Conservation (phyloP, 2,113 vertebrate genomes). For the Platanista minor region DNA sequence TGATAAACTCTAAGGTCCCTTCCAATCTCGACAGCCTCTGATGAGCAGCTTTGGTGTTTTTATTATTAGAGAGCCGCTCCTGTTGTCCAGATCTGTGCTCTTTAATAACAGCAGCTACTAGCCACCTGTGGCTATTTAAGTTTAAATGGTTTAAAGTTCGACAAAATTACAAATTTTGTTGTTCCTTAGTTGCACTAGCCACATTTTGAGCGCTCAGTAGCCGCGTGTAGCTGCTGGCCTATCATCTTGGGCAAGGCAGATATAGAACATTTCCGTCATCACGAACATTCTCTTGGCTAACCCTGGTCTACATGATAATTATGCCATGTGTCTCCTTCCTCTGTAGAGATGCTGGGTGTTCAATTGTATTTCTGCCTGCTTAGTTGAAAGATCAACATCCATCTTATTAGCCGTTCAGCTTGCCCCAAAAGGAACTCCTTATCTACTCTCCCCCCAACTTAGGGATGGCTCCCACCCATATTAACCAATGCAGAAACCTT, state of each 20-base stretch:
- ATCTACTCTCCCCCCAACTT: neutral
- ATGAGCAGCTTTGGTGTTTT: neutral
- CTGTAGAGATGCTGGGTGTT: neutral
- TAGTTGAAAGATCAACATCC: neutral
- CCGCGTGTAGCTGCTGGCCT: neutral
- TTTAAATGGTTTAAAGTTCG: constrained; percentile 24
- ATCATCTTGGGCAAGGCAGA: neutral
- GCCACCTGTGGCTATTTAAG: neutral
- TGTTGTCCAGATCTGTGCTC: neutral
- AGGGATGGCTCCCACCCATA: neutral
- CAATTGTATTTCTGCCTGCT: neutral
- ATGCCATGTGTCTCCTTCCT: neutral
- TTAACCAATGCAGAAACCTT: neutral
- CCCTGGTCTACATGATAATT: neutral
- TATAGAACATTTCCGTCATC: rapidly evolving
- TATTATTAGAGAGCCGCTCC: neutral
- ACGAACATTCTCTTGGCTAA: neutral
- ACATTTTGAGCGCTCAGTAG: neutral
- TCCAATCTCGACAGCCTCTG: neutral
- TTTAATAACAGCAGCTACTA: neutral
- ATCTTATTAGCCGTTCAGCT: neutral
- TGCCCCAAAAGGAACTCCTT: neutral
- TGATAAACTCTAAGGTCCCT: neutral
- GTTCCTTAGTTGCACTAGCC: neutral
- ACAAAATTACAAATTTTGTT: neutral